Percentiles rank a stretch among this genome's conserved stretches.
Conservation (phyloP, 1,140 invertebrate species). For the Trachymyrmex septentrionalis region DNA sequence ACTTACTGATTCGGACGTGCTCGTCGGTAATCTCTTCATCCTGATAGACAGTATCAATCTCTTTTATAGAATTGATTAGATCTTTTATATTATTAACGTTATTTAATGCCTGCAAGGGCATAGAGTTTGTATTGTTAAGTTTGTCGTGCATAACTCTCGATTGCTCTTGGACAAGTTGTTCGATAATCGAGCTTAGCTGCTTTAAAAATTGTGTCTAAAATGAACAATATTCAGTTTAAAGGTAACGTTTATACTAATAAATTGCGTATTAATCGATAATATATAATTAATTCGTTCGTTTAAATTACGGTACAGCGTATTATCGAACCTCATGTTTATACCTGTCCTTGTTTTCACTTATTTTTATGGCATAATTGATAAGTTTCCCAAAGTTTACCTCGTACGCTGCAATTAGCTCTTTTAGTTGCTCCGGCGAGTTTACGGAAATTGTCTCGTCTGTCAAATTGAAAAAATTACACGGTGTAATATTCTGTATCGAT, state of each 20-base stretch:
- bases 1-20: constrained; percentile 43
- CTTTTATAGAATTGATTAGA: neutral
- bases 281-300: neutral
- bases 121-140: constrained; percentile 10
- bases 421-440: constrained; percentile 20
- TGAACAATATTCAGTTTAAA: neutral
- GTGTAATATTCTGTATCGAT: neutral
- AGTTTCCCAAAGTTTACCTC: constrained; percentile 2
- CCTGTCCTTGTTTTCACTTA: neutral
- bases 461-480: neutral
- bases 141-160: neutral
- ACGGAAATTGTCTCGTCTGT: neutral
- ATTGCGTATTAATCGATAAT: neutral
- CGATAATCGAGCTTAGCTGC: neutral
- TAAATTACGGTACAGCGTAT: neutral
- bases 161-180: neutral
- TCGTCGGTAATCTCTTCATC: neutral
- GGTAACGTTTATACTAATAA: neutral
- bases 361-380: neutral
- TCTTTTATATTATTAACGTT: constrained; percentile 14
- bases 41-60: constrained; percentile 29
- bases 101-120: neutral
- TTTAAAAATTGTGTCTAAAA: constrained; percentile 57
- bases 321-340: neutral
- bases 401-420: constrained; percentile 23